Evolutionary conservation across 2,888 invertebrate species (phyloP).

Genomic region (Hermaeophaga mercurialis): DNA sequence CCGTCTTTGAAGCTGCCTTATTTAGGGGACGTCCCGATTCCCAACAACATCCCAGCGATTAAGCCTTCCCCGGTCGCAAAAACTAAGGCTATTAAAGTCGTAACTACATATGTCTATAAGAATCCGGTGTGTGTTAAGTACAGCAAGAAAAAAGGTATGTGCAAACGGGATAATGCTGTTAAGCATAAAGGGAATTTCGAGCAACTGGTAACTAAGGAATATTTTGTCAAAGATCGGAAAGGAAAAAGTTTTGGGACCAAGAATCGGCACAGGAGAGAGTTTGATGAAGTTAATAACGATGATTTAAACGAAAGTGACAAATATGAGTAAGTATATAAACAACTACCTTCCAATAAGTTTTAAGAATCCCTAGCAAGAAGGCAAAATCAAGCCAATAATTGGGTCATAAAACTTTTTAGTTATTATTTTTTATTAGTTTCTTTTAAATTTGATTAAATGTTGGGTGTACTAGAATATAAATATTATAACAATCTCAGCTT

Average conservation of each 20-base stretch:
- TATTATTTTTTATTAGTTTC: no score
- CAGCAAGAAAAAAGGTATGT: conserved; percentile 45
- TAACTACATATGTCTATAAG: conserved; percentile 53
- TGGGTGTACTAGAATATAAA: no score
- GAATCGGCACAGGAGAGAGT: conserved; percentile 16
- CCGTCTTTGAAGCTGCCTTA: conserved; percentile 52
- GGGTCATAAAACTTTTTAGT: neutral
- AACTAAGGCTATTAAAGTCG: conserved; percentile 53
- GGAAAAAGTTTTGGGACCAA: conserved; percentile 11
- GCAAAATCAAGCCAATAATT: no score
- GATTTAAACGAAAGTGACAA: conserved; percentile 5
- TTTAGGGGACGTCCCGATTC: conserved; percentile 48
- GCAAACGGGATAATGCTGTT: conserved; percentile 34
- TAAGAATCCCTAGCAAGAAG: no score
- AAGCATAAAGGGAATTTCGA: conserved; percentile 42
- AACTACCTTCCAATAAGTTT: no score
- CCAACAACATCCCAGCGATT: conserved; percentile 42
- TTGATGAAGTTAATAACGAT: conserved; percentile 8
- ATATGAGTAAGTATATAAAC: conserved; percentile 15
- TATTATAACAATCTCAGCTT: no score
- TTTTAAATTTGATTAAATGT: no score
- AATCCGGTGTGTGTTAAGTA: conserved; percentile 55
- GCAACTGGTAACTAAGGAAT: conserved; percentile 51
- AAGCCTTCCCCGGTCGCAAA: conserved; percentile 50
- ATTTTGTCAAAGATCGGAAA: conserved; percentile 44